Evolutionary conservation across 92 coral and sea anemone species (phyloP).

Genomic region (Bergia puertoricense): DNA sequence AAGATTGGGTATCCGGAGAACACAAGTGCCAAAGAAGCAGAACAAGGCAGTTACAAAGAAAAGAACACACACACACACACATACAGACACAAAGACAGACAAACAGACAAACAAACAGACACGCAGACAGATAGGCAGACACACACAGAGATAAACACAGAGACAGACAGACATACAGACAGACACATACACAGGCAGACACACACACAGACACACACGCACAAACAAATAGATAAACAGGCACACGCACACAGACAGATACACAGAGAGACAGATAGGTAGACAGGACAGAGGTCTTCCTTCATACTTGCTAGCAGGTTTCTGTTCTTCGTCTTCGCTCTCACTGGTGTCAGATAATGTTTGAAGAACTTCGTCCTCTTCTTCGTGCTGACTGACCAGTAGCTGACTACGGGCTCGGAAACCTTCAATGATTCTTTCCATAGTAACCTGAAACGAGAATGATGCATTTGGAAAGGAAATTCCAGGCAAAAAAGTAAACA

Average conservation of each 20-base stretch:
- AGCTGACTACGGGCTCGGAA: conserved; percentile 98
- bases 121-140: neutral
- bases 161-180: neutral
- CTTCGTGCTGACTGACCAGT: conserved; percentile 87
- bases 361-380: conserved; percentile 90
- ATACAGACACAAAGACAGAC: neutral
- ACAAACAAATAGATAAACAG: neutral
- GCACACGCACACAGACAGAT: neutral
- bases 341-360: conserved; percentile 89
- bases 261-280: neutral
- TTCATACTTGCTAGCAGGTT: conserved; percentile 62
- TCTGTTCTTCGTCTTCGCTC: conserved; percentile 82
- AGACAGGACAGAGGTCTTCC: neutral
- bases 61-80: neutral
- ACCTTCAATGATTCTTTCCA: conserved; percentile 87
- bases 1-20: neutral
- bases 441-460: conserved; percentile 48
- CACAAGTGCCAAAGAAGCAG: neutral
- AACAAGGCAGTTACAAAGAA: neutral
- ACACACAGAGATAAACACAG: neutral
- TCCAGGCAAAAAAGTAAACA: neutral
- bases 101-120: neutral
- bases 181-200: neutral
- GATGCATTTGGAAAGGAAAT: neutral
- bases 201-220: neutral